These are phyloP conservation scores for Strigamia transsilvanica DNA, from an alignment of 2,888 invertebrate species.

Conservation along the genomic window DNA sequence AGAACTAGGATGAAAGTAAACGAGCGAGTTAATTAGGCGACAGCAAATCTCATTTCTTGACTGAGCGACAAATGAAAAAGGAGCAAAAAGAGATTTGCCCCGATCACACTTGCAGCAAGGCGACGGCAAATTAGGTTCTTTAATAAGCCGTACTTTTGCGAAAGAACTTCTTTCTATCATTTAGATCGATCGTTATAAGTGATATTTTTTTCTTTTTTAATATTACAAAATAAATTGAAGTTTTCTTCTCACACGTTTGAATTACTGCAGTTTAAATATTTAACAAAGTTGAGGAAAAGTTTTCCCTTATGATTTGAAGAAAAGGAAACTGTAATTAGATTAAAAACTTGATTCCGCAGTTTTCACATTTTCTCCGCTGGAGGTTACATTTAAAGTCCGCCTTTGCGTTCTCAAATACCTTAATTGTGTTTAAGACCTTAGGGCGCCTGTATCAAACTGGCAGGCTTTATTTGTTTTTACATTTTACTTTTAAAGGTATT, in stretches of 20 bases:
- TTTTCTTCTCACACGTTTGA: background rate
- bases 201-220: slow-evolving; percentile 12
- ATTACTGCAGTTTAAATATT: background rate
- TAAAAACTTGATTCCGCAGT: slow-evolving; percentile 28
- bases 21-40: slow-evolving; percentile 49
- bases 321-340: slow-evolving; percentile 38
- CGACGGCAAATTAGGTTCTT: slow-evolving; percentile 24
- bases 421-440: slow-evolving; percentile 32
- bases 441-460: slow-evolving; percentile 10
- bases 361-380: slow-evolving; percentile 6
- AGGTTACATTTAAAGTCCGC: background rate
- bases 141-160: slow-evolving; percentile 20
- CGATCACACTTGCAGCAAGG: slow-evolving; percentile 7
- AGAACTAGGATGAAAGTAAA: background rate
- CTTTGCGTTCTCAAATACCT: background rate
- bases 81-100: slow-evolving; percentile 46
- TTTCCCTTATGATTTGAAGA: slow-evolving; percentile 2
- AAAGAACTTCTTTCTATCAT: slow-evolving; percentile 17
- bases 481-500: background rate
- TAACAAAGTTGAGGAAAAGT: slow-evolving; percentile 7
- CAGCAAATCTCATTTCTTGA: slow-evolving; percentile 45
- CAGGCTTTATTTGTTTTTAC: background rate
- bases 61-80: slow-evolving; percentile 47
- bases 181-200: background rate
- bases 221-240: background rate